phyloP scores from a whole-genome alignment of 2,797 vertebrate species.

The Coccyzus lansbergi region DNA sequence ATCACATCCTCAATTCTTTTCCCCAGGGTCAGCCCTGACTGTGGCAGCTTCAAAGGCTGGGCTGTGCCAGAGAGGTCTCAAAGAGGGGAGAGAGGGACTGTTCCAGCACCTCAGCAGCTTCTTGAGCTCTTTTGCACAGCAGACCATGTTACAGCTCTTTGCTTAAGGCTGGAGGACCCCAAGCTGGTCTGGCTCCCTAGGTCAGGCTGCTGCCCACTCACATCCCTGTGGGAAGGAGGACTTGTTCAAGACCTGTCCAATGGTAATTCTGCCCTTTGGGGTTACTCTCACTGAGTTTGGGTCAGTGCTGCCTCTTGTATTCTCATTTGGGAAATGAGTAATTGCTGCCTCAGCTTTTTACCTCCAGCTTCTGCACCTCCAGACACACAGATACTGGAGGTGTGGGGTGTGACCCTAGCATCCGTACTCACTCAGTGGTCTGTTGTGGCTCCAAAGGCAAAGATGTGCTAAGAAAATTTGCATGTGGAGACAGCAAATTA shows the following conservation, averaged over 20 bases:
- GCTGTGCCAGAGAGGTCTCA: not conserved
- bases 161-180: rapidly evolving
- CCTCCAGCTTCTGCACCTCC: not conserved
- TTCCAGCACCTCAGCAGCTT: not conserved
- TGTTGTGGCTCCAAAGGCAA: not conserved
- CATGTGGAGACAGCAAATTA: not conserved
- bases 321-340: not conserved
- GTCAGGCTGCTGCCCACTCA: not conserved
- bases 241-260: not conserved
- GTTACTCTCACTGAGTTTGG: not conserved
- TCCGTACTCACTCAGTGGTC: not conserved
- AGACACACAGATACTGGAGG: not conserved
- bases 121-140: not conserved
- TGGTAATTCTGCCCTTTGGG: not conserved
- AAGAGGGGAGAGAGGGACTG: rapidly evolving
- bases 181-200: rapidly evolving
- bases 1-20: constrained; percentile 22
- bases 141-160: rapidly evolving
- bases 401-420: not conserved
- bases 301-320: not conserved
- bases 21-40: not conserved
- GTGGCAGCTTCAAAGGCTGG: constrained; percentile 36
- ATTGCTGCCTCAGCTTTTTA: not conserved
- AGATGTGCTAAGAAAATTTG: not conserved
- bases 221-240: not conserved